These are phyloP conservation scores for Acheta domesticus DNA, from an alignment of 2,888 invertebrate genomes.

Conservation along the genomic window DNA sequence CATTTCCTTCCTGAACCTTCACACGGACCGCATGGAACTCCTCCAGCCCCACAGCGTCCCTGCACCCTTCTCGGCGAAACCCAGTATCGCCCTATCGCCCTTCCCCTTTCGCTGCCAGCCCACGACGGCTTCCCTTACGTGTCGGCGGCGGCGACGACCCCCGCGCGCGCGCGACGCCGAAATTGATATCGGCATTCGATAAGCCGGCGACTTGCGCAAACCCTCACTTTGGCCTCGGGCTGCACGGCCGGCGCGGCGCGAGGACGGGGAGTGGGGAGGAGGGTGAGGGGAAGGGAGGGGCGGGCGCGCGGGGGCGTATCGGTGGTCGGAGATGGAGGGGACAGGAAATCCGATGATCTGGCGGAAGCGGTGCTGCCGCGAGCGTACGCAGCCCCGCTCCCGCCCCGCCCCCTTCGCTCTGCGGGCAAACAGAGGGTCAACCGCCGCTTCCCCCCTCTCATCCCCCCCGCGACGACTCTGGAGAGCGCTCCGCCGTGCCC, in stretches of 20 bases:
- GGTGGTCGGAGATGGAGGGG: not conserved
- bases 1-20: too few species aligned
- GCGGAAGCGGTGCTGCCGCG: not conserved
- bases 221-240: not conserved
- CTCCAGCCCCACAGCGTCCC: too few species aligned
- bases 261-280: not conserved
- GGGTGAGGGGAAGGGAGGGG: not conserved
- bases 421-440: conserved; percentile 6
- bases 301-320: not conserved
- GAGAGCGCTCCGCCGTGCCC: too few species aligned
- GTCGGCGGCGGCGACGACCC: not conserved
- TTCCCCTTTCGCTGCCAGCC: too few species aligned
- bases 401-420: not conserved
- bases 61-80: too few species aligned
- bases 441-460: not conserved
- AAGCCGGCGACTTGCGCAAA: not conserved
- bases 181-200: conserved; percentile 18
- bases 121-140: not conserved
- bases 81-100: too few species aligned
- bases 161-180: not conserved
- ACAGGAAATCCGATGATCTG: conserved; percentile 9
- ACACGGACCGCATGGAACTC: too few species aligned
- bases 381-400: not conserved
- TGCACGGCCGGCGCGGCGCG: not conserved
- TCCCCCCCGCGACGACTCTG: not conserved